phyloP scores from a whole-genome alignment of 2,888 invertebrate species.

The Cryptus viduatorius region DNA sequence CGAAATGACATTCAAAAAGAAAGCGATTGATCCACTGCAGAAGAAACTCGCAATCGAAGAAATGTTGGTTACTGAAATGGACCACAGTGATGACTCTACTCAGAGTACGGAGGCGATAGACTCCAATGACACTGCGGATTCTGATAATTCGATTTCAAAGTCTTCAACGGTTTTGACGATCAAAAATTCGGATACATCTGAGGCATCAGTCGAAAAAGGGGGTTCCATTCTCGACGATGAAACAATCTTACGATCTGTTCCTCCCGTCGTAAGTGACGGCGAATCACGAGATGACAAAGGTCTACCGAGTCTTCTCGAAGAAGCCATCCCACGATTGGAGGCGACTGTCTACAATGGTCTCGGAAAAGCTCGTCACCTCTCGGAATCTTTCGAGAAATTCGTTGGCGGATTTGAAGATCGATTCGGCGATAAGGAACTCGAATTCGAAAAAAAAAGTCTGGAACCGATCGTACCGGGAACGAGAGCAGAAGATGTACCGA shows the following conservation, averaged over 20 bases:
- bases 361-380: constrained; percentile 73
- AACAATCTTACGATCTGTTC: neutral
- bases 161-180: neutral
- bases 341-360: constrained; percentile 72
- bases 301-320: constrained; percentile 71
- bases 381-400: constrained; percentile 75
- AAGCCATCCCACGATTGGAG: constrained; percentile 74
- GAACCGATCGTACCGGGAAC: constrained; percentile 25
- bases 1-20: constrained; percentile 17
- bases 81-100: neutral
- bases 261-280: neutral
- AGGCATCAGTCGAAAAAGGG: neutral
- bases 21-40: neutral
- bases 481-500: constrained; percentile 31
- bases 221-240: neutral
- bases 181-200: neutral
- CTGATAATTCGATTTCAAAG: neutral
- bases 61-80: neutral
- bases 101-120: neutral
- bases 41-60: neutral
- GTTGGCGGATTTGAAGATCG: constrained; percentile 74
- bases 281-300: constrained; percentile 51
- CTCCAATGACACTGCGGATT: neutral
- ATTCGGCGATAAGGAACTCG: constrained; percentile 61
- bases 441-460: constrained; percentile 34